phyloP scores from a whole-genome alignment of 2,888 invertebrate genomes.

The Anoplius nigerrimus region DNA sequence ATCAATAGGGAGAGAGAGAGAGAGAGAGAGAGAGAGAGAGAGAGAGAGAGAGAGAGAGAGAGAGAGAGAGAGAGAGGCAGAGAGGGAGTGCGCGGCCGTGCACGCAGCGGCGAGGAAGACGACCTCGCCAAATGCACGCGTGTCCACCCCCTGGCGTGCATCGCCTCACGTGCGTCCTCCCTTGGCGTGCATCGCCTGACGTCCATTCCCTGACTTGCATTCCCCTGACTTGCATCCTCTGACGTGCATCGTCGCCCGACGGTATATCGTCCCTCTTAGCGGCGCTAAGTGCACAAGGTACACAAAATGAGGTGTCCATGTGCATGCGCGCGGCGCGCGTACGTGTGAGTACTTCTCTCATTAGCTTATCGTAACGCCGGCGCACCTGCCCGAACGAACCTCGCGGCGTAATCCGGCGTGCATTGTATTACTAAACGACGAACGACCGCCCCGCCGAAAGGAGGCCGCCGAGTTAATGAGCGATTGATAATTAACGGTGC shows the following conservation, averaged over 20 bases:
- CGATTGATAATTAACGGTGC: constrained; percentile 6
- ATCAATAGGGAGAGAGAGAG: neutral
- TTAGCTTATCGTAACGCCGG: constrained; percentile 34
- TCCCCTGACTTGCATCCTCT: too few relatives aligned
- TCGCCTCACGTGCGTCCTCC: too few relatives aligned
- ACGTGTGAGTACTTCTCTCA: constrained; percentile 31
- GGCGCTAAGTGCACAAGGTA: constrained; percentile 33
- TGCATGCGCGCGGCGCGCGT: too few relatives aligned
- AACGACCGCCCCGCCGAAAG: neutral
- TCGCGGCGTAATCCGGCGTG: constrained; percentile 10
- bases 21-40: neutral
- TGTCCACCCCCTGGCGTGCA: neutral
- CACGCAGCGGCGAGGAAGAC: too few relatives aligned
- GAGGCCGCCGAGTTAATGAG: neutral
- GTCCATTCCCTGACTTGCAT: too few relatives aligned
- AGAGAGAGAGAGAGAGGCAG: neutral
- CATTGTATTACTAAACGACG: constrained; percentile 2
- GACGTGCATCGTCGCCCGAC: too few relatives aligned
- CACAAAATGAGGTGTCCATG: constrained; percentile 21
- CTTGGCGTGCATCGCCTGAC: constrained; percentile 15
- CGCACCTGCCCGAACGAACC: neutral
- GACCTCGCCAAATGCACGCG: neutral
- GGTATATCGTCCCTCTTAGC: constrained; percentile 15
- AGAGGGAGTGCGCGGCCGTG: too few relatives aligned
- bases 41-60: neutral